phyloP scores from a whole-genome alignment of 2,797 vertebrate species.

The Gymnopithys bicolor region DNA sequence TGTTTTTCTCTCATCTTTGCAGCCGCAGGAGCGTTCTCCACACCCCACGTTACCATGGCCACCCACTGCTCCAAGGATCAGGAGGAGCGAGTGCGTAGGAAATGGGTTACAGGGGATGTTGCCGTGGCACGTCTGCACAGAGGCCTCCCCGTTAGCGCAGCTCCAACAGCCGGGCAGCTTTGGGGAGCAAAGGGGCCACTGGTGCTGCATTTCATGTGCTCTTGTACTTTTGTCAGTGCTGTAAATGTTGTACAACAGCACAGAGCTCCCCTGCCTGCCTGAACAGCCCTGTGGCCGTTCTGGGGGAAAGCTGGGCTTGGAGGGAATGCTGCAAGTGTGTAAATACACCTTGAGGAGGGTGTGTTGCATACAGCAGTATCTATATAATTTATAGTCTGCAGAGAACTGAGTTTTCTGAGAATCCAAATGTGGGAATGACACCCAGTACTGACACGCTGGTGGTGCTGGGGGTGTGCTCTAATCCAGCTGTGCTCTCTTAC shows the following conservation, averaged over 20 bases:
- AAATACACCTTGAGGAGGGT: too few species aligned
- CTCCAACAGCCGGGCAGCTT: fast-evolving
- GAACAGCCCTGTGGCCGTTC: background rate
- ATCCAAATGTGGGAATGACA: too few species aligned
- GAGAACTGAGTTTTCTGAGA: too few species aligned
- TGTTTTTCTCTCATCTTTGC: slow-evolving; percentile 23
- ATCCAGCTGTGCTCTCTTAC: fast-evolving
- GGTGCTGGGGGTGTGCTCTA: fast-evolving
- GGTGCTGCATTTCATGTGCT: fast-evolving
- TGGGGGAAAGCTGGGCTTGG: background rate
- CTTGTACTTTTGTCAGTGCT: background rate
- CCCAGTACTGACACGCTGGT: fast-evolving
- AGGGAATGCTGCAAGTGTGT: background rate
- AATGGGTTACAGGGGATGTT: background rate
- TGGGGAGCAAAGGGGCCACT: background rate
- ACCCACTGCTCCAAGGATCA: slow-evolving; percentile 65
- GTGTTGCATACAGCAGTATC: too few species aligned
- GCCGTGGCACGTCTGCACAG: background rate
- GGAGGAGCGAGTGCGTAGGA: slow-evolving; percentile 78
- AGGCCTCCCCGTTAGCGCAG: background rate
- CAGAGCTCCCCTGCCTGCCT: background rate
- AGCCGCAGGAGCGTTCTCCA: slow-evolving; percentile 54
- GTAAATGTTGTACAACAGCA: fast-evolving
- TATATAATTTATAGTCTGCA: too few species aligned
- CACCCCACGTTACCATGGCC: slow-evolving; percentile 72